phyloP scores from a whole-genome alignment of 2,797 vertebrate species.

The Phoebastria nigripes region DNA sequence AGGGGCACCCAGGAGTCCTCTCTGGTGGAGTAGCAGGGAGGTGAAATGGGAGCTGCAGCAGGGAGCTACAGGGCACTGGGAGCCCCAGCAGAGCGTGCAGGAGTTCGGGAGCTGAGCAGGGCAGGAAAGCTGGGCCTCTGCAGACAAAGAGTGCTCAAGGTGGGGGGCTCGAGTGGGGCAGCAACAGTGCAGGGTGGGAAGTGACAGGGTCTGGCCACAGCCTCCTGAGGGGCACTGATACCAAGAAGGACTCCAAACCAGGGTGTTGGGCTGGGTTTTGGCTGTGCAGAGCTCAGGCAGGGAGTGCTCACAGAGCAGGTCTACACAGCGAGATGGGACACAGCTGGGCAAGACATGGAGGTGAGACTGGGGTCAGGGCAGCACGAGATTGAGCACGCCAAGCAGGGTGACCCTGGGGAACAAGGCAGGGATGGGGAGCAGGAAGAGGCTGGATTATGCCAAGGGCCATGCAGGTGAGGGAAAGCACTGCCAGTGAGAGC shows the following conservation, averaged over 20 bases:
- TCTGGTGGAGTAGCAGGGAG: background rate
- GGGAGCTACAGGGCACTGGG: background rate
- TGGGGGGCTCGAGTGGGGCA: background rate
- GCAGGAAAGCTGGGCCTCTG: background rate
- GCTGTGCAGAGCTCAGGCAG: background rate
- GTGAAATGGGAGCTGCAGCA: background rate
- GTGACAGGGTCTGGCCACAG: background rate
- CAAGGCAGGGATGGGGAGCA: background rate
- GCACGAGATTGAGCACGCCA: accelerated
- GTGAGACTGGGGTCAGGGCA: background rate
- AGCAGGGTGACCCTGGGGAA: background rate
- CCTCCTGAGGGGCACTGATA: background rate
- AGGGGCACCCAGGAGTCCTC: accelerated
- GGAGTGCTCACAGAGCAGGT: background rate
- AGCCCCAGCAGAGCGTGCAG: background rate
- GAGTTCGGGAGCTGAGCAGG: background rate
- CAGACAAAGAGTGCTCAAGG: background rate
- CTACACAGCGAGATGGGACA: background rate
- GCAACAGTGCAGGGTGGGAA: background rate
- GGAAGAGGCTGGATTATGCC: background rate
- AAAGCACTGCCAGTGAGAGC: background rate
- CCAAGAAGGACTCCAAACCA: background rate
- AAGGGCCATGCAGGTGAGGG: background rate
- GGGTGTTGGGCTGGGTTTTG: background rate
- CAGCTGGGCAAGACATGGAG: background rate